Evolutionary conservation across 2,888 invertebrate genomes (phyloP), one percentile per base, ranked within the genome.

Genomic region (Drosophila maculinotata): DNA sequence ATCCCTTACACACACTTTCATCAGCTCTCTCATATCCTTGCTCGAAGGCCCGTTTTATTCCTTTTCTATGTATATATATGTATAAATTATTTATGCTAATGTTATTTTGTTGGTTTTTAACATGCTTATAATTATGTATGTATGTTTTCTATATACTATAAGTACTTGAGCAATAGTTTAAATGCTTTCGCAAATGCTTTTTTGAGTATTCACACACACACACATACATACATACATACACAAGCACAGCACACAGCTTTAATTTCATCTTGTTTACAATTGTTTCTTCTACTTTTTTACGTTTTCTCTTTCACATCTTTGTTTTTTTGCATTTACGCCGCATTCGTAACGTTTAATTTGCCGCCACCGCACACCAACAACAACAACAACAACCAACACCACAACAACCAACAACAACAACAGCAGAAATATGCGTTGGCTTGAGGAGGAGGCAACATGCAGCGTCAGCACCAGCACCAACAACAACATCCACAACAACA

Each of bases 321-420:
- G 73, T 73, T 45, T 20, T 38, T 45, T 45, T 73, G 73, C 72
- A 64, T 63, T 69, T 57, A 57, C 73, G 74, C 64, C 64, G 73
- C 73, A 73, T 73, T 73, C 69, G 73, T 73, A 72, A 63, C 56
- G 72, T 71, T 72, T 72, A 35, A 72, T 72, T 72, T 72, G 72
- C 71, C 48, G 62, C 63, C 36, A 49, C 45, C 20, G 45, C 45
- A 45, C 45, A 44, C 59, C 53, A 48, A 52, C 45, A 33, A 48
- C 54, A 20, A 41, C 44, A 26, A 58, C 58, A 42, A 54, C 33
- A 39, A 58, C 2, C 42, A 30, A 39, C 45, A 45, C 26, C 31
- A 30, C 41, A 42, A 42, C 26, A 36, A 36, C 36, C 36, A 48
- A 65, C 44, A 48, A 56, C 45, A 67, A 42, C 30, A 54, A 38